Percentiles rank a stretch among this genome's conserved stretches.
Conservation (phyloP, 2,888 invertebrate genomes). For the Pristionchus japonicus region DNA sequence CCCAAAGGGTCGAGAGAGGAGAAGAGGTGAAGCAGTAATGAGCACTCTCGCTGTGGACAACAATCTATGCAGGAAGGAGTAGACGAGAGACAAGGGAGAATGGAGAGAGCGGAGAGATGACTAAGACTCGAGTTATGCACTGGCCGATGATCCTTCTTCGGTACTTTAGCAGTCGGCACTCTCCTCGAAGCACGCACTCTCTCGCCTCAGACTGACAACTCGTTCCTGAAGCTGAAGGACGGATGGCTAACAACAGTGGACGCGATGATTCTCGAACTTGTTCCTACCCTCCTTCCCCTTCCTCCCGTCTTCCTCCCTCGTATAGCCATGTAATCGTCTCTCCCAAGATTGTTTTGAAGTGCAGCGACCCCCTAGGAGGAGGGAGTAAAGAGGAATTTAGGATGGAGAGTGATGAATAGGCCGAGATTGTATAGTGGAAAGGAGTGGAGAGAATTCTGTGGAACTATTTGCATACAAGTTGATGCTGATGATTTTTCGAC, state of each 20-base stretch:
- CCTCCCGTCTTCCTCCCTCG: background rate
- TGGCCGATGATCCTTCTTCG: constrained; percentile 2
- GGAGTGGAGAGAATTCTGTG: background rate
- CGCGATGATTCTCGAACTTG: constrained; percentile 40
- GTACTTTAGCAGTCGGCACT: background rate
- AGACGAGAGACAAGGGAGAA: background rate
- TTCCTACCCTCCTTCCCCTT: background rate
- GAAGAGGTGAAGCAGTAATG: constrained; percentile 24
- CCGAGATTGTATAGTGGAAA: background rate
- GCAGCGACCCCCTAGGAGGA: background rate
- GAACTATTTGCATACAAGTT: background rate
- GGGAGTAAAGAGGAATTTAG: background rate
- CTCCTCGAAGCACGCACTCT: constrained; percentile 16
- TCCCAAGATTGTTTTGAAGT: constrained; percentile 17
- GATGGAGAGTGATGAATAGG: background rate
- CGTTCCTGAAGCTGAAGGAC: background rate
- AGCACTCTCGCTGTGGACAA: background rate
- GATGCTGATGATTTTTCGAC: background rate
- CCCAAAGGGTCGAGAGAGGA: constrained; percentile 3
- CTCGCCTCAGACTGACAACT: background rate
- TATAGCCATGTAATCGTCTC: constrained; percentile 26
- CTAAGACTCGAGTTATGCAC: constrained; percentile 33
- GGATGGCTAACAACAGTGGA: constrained; percentile 11
- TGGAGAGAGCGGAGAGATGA: background rate
- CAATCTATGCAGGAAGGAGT: background rate